phyloP scores from a whole-genome alignment of 2,797 vertebrate genomes.

The Enteromius argenteus region DNA sequence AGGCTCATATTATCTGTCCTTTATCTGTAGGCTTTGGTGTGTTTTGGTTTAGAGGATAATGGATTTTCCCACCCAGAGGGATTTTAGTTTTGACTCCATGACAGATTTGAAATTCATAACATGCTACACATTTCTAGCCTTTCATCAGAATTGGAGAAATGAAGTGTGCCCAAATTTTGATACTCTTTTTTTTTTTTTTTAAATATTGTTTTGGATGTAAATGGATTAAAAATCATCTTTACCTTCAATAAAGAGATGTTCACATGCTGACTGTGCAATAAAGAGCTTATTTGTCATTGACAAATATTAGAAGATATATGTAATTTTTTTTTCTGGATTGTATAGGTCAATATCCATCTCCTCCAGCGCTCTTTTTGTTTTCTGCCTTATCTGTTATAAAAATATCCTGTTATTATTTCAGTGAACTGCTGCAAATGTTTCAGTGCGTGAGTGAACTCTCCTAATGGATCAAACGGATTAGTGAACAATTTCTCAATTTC shows the following conservation, averaged over 20 bases:
- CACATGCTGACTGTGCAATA: background rate
- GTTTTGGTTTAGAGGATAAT: background rate
- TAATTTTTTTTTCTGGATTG: background rate
- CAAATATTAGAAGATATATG: background rate
- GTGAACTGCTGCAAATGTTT: background rate
- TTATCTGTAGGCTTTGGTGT: background rate
- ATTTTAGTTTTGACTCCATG: conserved; percentile 9
- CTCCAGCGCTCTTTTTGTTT: background rate
- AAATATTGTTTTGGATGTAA: background rate
- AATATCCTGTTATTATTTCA: background rate
- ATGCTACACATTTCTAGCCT: background rate
- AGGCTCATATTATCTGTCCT: background rate
- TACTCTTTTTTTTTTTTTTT: too few species aligned
- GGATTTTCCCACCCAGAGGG: conserved; percentile 2
- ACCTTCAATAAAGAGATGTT: background rate
- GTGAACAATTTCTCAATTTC: background rate
- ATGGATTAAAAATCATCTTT: background rate
- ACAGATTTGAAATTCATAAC: background rate
- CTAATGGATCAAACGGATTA: background rate
- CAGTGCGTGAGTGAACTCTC: background rate
- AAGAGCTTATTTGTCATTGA: background rate
- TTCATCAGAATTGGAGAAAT: background rate
- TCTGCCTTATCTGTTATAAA: background rate
- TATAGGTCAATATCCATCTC: background rate
- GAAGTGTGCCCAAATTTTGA: background rate